phyloP scores from a whole-genome alignment of 92 coral and sea anemone genomes.

The Chrysogorgia sp. region DNA sequence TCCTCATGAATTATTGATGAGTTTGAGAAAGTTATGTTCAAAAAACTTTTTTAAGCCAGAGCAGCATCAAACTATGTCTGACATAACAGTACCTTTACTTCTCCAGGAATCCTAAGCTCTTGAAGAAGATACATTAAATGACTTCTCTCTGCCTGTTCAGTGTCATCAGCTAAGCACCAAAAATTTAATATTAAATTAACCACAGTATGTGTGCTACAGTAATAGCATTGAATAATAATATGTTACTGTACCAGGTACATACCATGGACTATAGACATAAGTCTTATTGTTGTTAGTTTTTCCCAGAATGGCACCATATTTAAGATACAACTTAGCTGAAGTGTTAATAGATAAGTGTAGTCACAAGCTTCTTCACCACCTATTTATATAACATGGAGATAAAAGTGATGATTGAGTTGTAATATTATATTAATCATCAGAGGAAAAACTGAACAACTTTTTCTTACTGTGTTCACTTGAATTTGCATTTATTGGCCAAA shows the following conservation, averaged over 20 bases:
- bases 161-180: slow-evolving; percentile 31
- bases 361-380: slow-evolving; percentile 65
- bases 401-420: not conserved
- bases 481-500: slow-evolving; percentile 92
- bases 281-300: slow-evolving; percentile 73
- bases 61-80: too few species aligned
- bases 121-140: slow-evolving; percentile 66
- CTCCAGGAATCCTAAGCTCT: slow-evolving; percentile 97
- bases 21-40: too few species aligned
- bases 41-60: too few species aligned
- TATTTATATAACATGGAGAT: not conserved
- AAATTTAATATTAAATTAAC: not conserved
- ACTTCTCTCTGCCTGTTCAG: slow-evolving; percentile 54
- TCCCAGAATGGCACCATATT: slow-evolving; percentile 99
- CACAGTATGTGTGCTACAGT: not conserved
- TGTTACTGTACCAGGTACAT: not conserved
- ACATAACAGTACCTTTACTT: slow-evolving; percentile 79
- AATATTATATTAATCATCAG: too few species aligned
- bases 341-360: slow-evolving; percentile 84
- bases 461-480: slow-evolving; percentile 80
- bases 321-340: slow-evolving; percentile 90
- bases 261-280: slow-evolving; percentile 74
- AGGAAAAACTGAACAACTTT: too few species aligned
- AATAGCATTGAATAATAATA: not conserved
- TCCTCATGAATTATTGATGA: too few species aligned